Percentiles rank a stretch among this genome's conserved stretches.
These are phyloP conservation scores for Callaeas wilsoni DNA, from an alignment of 2,113 vertebrate species.

Conservation along the genomic window DNA sequence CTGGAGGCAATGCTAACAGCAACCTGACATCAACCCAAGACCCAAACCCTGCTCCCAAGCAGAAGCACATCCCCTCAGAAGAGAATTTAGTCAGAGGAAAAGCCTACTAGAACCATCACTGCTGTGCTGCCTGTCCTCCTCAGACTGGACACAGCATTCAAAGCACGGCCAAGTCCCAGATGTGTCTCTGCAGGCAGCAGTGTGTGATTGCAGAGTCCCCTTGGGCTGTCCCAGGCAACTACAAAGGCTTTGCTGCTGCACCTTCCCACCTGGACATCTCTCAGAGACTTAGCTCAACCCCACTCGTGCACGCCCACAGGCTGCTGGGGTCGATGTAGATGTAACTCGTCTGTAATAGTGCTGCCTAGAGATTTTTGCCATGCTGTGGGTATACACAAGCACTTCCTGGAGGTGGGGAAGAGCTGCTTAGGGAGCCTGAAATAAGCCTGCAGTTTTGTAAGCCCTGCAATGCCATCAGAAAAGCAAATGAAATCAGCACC, in stretches of 20 bases:
- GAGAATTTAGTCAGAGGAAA: not conserved
- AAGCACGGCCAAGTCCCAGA: not conserved
- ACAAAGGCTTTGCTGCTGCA: not conserved
- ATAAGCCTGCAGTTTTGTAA: not conserved
- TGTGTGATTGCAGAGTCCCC: not conserved
- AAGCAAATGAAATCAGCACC: not conserved
- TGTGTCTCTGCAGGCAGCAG: not conserved
- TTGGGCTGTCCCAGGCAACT: not conserved
- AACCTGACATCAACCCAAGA: not conserved
- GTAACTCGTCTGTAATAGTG: not conserved
- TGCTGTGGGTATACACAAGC: not conserved
- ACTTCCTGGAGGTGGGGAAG: not conserved
- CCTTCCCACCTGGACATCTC: not conserved
- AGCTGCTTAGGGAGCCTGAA: not conserved
- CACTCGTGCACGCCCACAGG: not conserved
- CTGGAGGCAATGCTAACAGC: not conserved
- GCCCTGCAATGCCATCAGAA: not conserved
- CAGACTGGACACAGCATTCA: not conserved
- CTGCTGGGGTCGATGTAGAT: fast-evolving
- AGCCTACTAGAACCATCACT: not conserved
- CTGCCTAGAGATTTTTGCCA: not conserved
- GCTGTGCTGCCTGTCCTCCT: not conserved
- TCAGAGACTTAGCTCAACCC: not conserved
- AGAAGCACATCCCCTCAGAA: not conserved
- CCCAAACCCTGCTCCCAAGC: not conserved